phyloP scores from a whole-genome alignment of 1,140 invertebrate genomes.

The Campoletis sonorensis region DNA sequence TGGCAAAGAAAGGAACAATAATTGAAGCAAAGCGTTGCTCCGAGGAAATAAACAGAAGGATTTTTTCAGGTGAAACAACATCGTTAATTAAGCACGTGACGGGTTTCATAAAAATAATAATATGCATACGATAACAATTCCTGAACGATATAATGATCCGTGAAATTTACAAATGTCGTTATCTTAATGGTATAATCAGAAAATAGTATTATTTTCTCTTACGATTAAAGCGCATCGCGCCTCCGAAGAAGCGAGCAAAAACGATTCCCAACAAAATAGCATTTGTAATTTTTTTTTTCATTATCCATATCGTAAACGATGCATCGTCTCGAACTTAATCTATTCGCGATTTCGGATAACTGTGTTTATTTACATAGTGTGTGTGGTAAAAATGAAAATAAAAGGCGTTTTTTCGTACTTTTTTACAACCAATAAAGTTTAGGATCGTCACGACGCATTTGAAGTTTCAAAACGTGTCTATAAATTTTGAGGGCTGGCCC shows the following conservation, averaged over 20 bases:
- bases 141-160: constrained; percentile 15
- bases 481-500: constrained; percentile 93
- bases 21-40: not conserved
- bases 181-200: not conserved
- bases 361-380: constrained; percentile 39
- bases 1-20: too few species aligned
- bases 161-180: constrained; percentile 25
- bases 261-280: not conserved
- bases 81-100: not conserved
- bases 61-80: not conserved
- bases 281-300: not conserved
- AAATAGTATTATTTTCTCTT: constrained; percentile 10
- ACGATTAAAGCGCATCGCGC: not conserved
- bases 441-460: constrained; percentile 82
- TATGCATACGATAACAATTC: constrained; percentile 1
- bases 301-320: too few species aligned
- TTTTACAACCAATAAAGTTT: constrained; percentile 81
- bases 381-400: not conserved
- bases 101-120: not conserved
- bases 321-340: not conserved
- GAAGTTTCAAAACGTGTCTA: constrained; percentile 84
- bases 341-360: not conserved
- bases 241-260: not conserved
- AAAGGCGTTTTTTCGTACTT: not conserved
- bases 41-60: not conserved